A percentile compares a stretch with the other conserved stretches of the same genome.
phyloP scores from a whole-genome alignment of 2,797 vertebrate species.

The Phrynocephalus guinanensis region DNA sequence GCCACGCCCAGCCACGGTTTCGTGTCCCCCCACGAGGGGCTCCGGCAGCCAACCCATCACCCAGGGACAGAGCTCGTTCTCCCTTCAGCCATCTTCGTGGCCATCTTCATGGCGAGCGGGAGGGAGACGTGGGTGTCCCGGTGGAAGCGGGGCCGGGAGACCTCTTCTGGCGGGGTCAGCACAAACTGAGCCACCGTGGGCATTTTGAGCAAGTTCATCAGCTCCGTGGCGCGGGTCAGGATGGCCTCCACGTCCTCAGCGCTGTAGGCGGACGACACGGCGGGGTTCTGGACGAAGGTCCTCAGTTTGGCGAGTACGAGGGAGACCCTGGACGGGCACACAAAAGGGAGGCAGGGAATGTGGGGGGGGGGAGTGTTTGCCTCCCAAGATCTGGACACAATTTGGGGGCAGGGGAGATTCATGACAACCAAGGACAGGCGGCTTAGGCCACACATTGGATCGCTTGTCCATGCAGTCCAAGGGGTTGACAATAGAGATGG shows the following conservation, averaged over 20 bases:
- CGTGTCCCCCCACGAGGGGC: accelerated
- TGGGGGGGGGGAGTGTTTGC: accelerated
- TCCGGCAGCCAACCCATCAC: conserved; percentile 34
- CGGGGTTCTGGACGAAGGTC: conserved; percentile 79
- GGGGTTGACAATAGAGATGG: no score
- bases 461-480: background rate
- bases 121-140: conserved; percentile 83
- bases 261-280: conserved; percentile 72
- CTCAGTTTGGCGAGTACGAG: conserved; percentile 93
- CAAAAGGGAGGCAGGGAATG: accelerated
- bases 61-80: conserved; percentile 55
- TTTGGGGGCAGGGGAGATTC: background rate
- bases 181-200: conserved; percentile 94
- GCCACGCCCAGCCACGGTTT: background rate
- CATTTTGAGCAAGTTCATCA: conserved; percentile 91
- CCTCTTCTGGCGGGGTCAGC: conserved; percentile 79
- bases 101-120: conserved; percentile 81
- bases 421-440: no score
- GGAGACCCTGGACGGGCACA: conserved; percentile 82
- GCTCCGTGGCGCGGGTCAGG: conserved; percentile 87
- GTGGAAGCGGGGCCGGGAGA: conserved; percentile 83
- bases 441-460: background rate
- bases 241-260: conserved; percentile 85
- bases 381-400: background rate
- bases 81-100: conserved; percentile 86